Percentiles rank a stretch among this genome's conserved stretches.
Conservation (phyloP, 2,113 vertebrate species). For the Lethenteron camtschaticum region DNA sequence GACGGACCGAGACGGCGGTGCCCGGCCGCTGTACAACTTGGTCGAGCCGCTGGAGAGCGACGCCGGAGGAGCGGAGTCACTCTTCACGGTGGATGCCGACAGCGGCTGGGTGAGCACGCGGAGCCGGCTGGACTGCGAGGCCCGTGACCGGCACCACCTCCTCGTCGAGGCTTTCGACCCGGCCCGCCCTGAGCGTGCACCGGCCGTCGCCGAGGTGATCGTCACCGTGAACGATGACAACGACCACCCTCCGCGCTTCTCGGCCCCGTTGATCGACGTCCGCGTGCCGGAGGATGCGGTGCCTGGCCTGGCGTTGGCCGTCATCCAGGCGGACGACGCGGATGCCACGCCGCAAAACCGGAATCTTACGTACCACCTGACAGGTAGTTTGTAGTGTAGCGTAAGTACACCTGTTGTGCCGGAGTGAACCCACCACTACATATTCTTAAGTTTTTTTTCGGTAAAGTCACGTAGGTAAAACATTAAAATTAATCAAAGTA, state of each 20-base stretch:
- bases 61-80: slow-evolving; percentile 23
- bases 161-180: slow-evolving; percentile 34
- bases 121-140: too few species aligned
- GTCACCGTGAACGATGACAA: slow-evolving; percentile 73
- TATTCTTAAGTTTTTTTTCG: too few species aligned
- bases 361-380: slow-evolving; percentile 70
- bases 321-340: slow-evolving; percentile 64
- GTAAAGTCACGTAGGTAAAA: too few species aligned
- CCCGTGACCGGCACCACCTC: too few species aligned
- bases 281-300: slow-evolving; percentile 89
- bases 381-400: slow-evolving; percentile 27
- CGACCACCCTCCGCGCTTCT: slow-evolving; percentile 64
- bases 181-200: slow-evolving; percentile 47
- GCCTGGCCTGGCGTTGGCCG: slow-evolving; percentile 56
- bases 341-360: slow-evolving; percentile 62
- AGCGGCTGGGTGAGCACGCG: slow-evolving; percentile 17
- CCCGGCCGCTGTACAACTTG: slow-evolving; percentile 19
- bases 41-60: slow-evolving; percentile 32
- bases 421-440: too few species aligned
- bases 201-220: slow-evolving; percentile 39
- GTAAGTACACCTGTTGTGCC: too few species aligned
- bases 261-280: slow-evolving; percentile 83
- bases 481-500: too few species aligned
- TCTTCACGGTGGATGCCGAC: slow-evolving; percentile 54
- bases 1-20: slow-evolving; percentile 47